Conservation (phyloP, 2,797 vertebrate genomes). For the Emys orbicularis region DNA sequence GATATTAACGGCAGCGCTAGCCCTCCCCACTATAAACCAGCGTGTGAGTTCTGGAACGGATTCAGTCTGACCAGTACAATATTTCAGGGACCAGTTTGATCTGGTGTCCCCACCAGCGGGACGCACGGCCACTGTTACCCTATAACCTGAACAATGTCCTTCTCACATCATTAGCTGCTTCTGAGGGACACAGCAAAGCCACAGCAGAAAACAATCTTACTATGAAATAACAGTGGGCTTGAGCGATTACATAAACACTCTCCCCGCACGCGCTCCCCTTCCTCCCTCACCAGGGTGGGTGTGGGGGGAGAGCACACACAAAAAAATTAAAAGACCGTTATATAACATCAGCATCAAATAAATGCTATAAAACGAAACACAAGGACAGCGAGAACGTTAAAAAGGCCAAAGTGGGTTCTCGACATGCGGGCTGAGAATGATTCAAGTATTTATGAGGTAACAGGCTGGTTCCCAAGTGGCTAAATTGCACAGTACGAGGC, state of each 20-base stretch:
- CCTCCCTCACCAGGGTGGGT: no score
- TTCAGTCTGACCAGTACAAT: neutral
- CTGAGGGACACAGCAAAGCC: neutral
- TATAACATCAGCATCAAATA: neutral
- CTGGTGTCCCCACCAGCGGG: neutral
- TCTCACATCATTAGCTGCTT: neutral
- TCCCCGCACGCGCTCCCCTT: neutral
- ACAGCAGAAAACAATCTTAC: neutral
- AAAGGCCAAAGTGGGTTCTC: neutral
- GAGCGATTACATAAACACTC: neutral
- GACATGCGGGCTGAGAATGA: neutral
- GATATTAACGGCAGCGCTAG: neutral
- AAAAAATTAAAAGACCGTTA: rapidly evolving
- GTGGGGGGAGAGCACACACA: rapidly evolving
- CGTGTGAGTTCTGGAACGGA: neutral
- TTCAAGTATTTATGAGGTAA: conserved; percentile 29
- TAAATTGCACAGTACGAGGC: neutral
- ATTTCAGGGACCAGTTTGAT: neutral
- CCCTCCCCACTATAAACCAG: neutral
- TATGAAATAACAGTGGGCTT: neutral
- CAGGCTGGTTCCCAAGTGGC: conserved; percentile 41
- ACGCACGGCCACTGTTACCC: neutral
- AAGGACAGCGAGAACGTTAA: rapidly evolving
- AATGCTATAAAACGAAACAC: rapidly evolving
- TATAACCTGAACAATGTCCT: neutral